These are phyloP conservation scores for Hyperopisus bebe DNA, from an alignment of 2,113 vertebrate species.

Conservation along the genomic window DNA sequence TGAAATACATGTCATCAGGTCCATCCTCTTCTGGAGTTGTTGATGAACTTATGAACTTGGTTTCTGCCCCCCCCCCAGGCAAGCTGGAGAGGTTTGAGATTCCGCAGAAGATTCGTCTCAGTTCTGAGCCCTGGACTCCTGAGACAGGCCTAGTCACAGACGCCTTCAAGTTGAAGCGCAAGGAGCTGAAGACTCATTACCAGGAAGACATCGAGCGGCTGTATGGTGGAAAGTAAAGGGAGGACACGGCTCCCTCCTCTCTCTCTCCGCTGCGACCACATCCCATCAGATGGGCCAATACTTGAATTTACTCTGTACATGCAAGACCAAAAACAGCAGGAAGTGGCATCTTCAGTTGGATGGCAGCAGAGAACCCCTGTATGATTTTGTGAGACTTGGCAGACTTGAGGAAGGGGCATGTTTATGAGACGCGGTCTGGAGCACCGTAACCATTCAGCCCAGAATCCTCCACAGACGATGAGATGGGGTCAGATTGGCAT, in stretches of 20 bases:
- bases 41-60: neutral
- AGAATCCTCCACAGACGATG: neutral
- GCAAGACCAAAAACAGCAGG: conserved; percentile 49
- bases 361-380: conserved; percentile 14
- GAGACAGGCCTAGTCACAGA: conserved; percentile 93
- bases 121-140: conserved; percentile 86
- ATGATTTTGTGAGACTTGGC: neutral
- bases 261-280: conserved; percentile 19
- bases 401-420: neutral
- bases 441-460: neutral
- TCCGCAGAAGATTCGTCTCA: conserved; percentile 82
- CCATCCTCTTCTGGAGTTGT: neutral
- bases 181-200: conserved; percentile 81
- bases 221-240: conserved; percentile 72
- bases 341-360: neutral
- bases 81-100: conserved; percentile 90
- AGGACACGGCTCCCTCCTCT: conserved; percentile 16
- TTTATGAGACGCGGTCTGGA: neutral
- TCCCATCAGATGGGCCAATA: conserved; percentile 63
- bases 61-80: conserved; percentile 49
- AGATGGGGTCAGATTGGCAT: conserved; percentile 4
- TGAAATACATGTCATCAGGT: neutral
- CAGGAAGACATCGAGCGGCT: conserved; percentile 82
- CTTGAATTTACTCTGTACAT: conserved; percentile 60
- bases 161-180: conserved; percentile 92